Percentiles rank a stretch among this genome's conserved stretches.
Evolutionary conservation across 2,888 invertebrate species (phyloP).

Genomic region (Parnassius smintheus): DNA sequence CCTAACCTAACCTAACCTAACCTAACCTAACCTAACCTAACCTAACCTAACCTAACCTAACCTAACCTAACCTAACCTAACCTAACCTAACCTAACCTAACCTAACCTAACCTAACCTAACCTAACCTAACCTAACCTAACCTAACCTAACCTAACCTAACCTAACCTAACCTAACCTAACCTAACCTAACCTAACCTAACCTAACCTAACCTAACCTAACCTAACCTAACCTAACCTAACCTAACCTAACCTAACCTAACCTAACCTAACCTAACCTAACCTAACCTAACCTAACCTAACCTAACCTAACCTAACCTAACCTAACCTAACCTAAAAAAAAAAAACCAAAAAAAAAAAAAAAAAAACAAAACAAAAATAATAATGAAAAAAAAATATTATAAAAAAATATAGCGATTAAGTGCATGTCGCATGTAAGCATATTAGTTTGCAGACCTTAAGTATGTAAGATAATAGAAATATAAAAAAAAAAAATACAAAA

Average conservation of each 20-base stretch:
- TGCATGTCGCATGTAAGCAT: too few relatives aligned
- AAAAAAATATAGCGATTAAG: too few relatives aligned
- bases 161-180: slow-evolving; percentile 15
- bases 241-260: slow-evolving; percentile 4
- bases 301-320: too few relatives aligned
- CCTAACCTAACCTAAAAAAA: too few relatives aligned
- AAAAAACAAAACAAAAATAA: too few relatives aligned
- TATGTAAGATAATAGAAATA: too few relatives aligned
- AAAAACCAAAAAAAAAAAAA: too few relatives aligned
- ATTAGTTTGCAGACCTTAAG: too few relatives aligned
- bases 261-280: slow-evolving; percentile 8
- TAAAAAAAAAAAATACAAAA: too few relatives aligned
- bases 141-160: slow-evolving; percentile 11
- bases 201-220: slow-evolving; percentile 12
- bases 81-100: slow-evolving; percentile 10
- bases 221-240: slow-evolving; percentile 14
- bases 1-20: slow-evolving; percentile 32
- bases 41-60: slow-evolving; percentile 18
- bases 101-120: slow-evolving; percentile 9
- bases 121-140: slow-evolving; percentile 12
- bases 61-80: slow-evolving; percentile 10
- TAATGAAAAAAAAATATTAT: too few relatives aligned
- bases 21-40: slow-evolving; percentile 31
- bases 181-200: slow-evolving; percentile 14
- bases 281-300: too few relatives aligned